Base-by-base conservation (phyloP, 2,888 invertebrate species). In the Limnephilus auricula region DNA sequence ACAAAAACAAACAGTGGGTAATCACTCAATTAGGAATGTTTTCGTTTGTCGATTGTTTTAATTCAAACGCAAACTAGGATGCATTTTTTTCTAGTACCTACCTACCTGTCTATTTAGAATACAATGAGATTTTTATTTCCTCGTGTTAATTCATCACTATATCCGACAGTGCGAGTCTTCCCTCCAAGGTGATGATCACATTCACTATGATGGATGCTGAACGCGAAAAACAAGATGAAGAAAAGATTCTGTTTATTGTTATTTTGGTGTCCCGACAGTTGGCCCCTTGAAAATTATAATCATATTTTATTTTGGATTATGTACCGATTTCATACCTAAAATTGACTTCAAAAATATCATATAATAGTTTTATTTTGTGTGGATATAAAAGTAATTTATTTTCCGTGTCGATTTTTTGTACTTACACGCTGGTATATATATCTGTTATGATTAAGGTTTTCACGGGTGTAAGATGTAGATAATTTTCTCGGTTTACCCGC, bases 61-160 rank as follows among this genome's bases (percentile, higher is more conserved):
- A 32, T 80, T 80, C 80, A 80, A 31, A 31, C 34, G 82, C 34
- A 82, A 34, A 34, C 82, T 34, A 82, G 82, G 82, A 82, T 82
- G 82, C 82, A 32, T 37, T 82, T 82, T 82, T 82, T 82, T 18
- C 82, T 82, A 34, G 82, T 31, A 18, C 32, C 65, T n/a, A 65
- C 65, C 65, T 15, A 65, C 65, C 65, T 25, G 65, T n/a, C 34
- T 82, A n/a, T 34, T 82, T 82, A 34, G 37, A 82, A 82, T 82
- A 82, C 82, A 82, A 82, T 82, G 82, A 82, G 32, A 34, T 34
- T 82, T 82, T 25, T 82, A 34, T 82, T 82, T 82, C 82, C 82
- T 82, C 32, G 82, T 82, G 34, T 82, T 15, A 32, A 82, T 37
- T 82, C 34, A 25, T 15, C 34, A 82, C 34, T 25, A n/a, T 37